Evolutionary conservation across 2,113 vertebrate species (phyloP).

Genomic region (Alouatta palliata): DNA sequence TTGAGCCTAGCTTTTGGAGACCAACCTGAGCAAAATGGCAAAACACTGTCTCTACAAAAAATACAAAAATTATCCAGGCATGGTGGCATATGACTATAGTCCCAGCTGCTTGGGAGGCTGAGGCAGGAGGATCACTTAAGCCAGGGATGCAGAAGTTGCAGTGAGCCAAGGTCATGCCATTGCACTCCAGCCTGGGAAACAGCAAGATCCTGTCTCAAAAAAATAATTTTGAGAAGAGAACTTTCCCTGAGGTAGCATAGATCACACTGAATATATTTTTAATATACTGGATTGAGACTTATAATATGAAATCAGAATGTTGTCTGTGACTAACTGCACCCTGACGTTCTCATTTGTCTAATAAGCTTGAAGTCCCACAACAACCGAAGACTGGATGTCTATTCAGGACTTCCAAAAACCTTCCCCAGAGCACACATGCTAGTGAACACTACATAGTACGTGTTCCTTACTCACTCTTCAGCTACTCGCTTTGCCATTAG

Average conservation of each 20-base stretch:
- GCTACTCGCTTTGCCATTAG: not conserved
- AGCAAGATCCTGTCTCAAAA: too few relatives aligned
- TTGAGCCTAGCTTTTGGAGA: too few relatives aligned
- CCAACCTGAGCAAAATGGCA: too few relatives aligned
- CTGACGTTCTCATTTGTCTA: not conserved
- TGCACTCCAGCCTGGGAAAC: too few relatives aligned
- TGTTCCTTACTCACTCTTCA: not conserved
- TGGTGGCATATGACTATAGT: too few relatives aligned
- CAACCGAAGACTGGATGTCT: not conserved
- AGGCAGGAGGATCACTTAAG: too few relatives aligned
- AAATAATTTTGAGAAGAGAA: not conserved
- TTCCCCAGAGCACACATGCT: not conserved
- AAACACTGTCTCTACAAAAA: too few relatives aligned
- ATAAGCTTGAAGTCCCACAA: not conserved
- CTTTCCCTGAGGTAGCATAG: not conserved
- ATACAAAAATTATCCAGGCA: too few relatives aligned
- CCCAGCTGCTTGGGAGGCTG: too few relatives aligned
- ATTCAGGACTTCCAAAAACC: not conserved
- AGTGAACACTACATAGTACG: not conserved
- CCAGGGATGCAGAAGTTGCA: too few relatives aligned
- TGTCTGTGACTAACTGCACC: not conserved
- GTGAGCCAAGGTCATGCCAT: too few relatives aligned
- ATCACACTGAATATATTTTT: slow-evolving; percentile 36
- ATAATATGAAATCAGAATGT: not conserved
- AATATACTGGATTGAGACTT: slow-evolving; percentile 29